Conservation (phyloP, 2,888 invertebrate genomes). For the Gonocerus acuteangulatus region DNA sequence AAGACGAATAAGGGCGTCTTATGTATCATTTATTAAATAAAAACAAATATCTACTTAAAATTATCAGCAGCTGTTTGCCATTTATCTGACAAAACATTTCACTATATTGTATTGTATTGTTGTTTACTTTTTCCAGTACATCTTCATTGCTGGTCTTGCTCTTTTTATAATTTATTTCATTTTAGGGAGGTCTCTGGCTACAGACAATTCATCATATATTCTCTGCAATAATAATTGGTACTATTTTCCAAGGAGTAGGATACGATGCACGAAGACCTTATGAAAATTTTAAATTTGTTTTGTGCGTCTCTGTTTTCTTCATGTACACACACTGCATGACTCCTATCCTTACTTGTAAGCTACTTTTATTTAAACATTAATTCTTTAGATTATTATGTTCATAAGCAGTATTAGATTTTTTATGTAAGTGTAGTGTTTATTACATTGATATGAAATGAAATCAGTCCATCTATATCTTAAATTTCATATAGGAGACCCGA, state of each 20-base stretch:
- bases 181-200: slow-evolving; percentile 49
- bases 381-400: not conserved
- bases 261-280: slow-evolving; percentile 51
- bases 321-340: slow-evolving; percentile 58
- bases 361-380: not conserved
- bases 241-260: slow-evolving; percentile 52
- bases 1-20: too few species aligned
- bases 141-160: too few species aligned
- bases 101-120: too few species aligned
- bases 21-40: too few species aligned
- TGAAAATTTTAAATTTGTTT: slow-evolving; percentile 55
- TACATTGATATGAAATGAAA: not conserved
- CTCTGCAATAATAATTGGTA: slow-evolving; percentile 50
- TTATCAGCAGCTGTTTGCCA: too few species aligned
- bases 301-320: slow-evolving; percentile 54
- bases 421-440: not conserved
- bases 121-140: too few species aligned
- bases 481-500: not conserved
- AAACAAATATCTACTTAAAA: too few species aligned
- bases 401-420: too few species aligned
- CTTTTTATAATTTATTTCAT: slow-evolving; percentile 31
- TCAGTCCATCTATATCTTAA: too few species aligned
- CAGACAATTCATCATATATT: slow-evolving; percentile 52
- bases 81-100: too few species aligned
- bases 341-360: slow-evolving; percentile 55